Percentiles rank a stretch among this genome's conserved stretches.
Conservation (phyloP, 2,888 invertebrate species). For the Glyphotaelius pellucidus region DNA sequence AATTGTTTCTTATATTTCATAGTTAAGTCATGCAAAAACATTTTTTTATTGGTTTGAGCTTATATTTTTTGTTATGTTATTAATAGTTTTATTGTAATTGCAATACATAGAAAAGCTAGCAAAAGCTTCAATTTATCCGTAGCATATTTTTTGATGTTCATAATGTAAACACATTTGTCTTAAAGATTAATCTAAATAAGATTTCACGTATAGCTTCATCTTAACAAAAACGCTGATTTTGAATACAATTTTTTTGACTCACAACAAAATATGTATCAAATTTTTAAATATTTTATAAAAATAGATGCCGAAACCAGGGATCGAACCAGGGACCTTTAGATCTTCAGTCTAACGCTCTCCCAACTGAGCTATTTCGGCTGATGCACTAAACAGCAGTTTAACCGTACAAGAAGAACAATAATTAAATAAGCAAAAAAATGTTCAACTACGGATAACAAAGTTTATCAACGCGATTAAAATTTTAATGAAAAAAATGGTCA, state of each 20-base stretch:
- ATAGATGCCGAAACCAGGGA: constrained; percentile 83
- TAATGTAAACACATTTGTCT: too few relatives aligned
- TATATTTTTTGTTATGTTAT: too few relatives aligned
- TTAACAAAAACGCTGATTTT: neutral
- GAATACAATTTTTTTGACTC: neutral
- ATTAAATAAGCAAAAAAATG: too few relatives aligned
- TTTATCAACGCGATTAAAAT: neutral
- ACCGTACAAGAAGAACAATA: neutral
- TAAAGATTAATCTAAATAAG: too few relatives aligned
- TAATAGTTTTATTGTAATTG: too few relatives aligned
- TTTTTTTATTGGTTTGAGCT: too few relatives aligned
- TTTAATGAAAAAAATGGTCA: neutral
- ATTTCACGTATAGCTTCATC: too few relatives aligned
- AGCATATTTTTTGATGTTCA: too few relatives aligned
- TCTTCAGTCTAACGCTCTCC: constrained; percentile 89
- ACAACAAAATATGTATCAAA: neutral
- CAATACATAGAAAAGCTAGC: too few relatives aligned
- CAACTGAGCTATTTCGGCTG: constrained; percentile 88
- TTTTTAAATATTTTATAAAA: constrained; percentile 63
- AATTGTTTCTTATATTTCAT: too few relatives aligned
- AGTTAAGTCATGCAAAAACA: too few relatives aligned
- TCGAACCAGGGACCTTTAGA: constrained; percentile 87
- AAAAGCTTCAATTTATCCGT: too few relatives aligned
- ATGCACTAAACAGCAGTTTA: neutral
- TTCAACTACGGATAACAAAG: neutral